Evolutionary conservation across 2,113 vertebrate genomes (phyloP), one percentile per base, ranked within the genome.

Genomic region (Rhinichthys klamathensis): DNA sequence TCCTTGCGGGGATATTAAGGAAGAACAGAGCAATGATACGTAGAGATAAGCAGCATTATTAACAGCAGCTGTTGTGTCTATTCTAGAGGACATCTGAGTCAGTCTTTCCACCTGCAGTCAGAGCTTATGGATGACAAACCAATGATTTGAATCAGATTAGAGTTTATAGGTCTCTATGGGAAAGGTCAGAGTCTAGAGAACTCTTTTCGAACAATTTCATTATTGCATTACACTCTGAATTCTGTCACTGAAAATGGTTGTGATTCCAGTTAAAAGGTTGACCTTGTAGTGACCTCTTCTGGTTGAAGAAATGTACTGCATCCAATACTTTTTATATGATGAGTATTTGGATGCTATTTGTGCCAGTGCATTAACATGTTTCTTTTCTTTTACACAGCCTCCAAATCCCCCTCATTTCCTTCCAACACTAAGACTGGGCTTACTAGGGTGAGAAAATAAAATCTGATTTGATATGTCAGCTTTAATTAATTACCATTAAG

Each of bases 321-420:
- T 9, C 11, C 51, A 44, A 3, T 78, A 38, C 12, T 15, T 25
- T 41, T 38, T 21, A 38, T 30, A 54, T 18, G 25, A 46, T 35
- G 21, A 35, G 3, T 32, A 70, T 70, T 70, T 70, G 77, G 23
- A 25, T 67, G 69, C 6, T 74, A 41, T 44, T 35, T 70, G 56
- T 82, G 6, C 58, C 21, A 15, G 27, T 78, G 4, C 23, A 12
- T n/a, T 54, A 49, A 63, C 13, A 25, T 49, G 30, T 10, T 23
- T 67, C 18, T 60, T 85, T 82, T 86, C 27, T 32, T 54, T 73
- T n/a, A 27, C 21, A 21, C 67, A 89, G 88, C 83, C 13, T 75
- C 78, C 72, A 86, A 86, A 75, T 85, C 88, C 81, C 85, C 83
- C 1, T 89, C 88, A 2, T 87, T 80, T 54, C 58, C 80, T 27